phyloP scores from a whole-genome alignment of 2,888 invertebrate genomes.

The Eupithecia tripunctaria region DNA sequence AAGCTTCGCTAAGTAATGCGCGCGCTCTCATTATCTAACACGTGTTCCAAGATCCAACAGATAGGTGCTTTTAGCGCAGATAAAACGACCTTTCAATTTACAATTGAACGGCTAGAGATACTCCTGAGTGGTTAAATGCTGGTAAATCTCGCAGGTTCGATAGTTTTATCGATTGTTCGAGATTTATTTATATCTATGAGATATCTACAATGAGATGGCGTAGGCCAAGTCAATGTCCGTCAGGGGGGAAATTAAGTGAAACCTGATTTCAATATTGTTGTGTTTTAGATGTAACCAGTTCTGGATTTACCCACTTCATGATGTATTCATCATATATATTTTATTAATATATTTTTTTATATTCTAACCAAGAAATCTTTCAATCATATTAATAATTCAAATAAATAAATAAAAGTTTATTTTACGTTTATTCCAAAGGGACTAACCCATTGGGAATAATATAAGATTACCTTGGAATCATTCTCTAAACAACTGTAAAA shows the following conservation, averaged over 20 bases:
- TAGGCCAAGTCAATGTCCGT: neutral
- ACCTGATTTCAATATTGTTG: no score
- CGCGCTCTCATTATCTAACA: constrained; percentile 47
- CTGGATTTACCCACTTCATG: no score
- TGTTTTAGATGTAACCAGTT: no score
- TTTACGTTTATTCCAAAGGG: no score
- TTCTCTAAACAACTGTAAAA: no score
- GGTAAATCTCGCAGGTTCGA: constrained; percentile 2
- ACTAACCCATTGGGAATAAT: no score
- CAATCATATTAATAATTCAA: no score
- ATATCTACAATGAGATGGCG: neutral
- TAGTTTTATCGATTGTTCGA: neutral
- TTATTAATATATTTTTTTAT: no score
- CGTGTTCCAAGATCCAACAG: constrained; percentile 44
- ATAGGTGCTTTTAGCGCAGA: constrained; percentile 34
- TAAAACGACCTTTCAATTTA: constrained; percentile 31
- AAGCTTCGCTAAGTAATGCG: constrained; percentile 34
- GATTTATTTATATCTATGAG: constrained; percentile 1
- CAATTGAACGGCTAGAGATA: constrained; percentile 9
- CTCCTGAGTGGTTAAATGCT: constrained; percentile 6
- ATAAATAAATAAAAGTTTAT: no score
- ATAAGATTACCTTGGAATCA: no score
- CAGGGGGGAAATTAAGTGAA: neutral
- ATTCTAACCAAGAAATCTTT: no score
- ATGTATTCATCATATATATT: no score